These are phyloP conservation scores for Myotis lucifugus DNA, from an alignment of 2,113 vertebrate genomes.

Conservation along the genomic window DNA sequence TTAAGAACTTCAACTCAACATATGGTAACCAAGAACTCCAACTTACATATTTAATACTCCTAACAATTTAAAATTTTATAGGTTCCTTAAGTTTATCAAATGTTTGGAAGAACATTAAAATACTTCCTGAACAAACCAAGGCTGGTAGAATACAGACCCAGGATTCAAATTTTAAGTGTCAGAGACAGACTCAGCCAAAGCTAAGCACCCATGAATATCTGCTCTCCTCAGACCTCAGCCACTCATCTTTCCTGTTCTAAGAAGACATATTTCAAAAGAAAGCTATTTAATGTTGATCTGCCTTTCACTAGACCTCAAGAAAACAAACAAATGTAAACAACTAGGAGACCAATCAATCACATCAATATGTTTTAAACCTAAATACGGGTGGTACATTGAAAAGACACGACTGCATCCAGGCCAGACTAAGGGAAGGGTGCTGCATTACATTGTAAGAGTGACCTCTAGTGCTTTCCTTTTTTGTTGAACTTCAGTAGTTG, in stretches of 20 bases:
- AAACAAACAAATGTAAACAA: constrained; percentile 16
- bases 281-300: neutral
- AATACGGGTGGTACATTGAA: neutral
- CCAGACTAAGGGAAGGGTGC: constrained; percentile 26
- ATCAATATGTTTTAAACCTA: neutral
- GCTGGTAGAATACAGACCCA: neutral
- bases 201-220: neutral
- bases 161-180: neutral
- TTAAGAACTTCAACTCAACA: neutral
- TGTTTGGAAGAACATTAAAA: neutral
- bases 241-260: neutral
- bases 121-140: neutral
- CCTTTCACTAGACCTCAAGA: neutral
- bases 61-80: neutral
- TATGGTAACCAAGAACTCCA: constrained; percentile 15
- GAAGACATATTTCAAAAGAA: neutral
- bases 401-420: neutral
- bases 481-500: constrained; percentile 62
- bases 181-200: neutral
- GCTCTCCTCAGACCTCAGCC: neutral
- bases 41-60: neutral
- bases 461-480: constrained; percentile 87
- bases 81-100: neutral
- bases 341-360: neutral
- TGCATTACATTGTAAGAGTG: constrained; percentile 85